Evolutionary conservation across 1,140 invertebrate species (phyloP).

Genomic region (Atta texana): DNA sequence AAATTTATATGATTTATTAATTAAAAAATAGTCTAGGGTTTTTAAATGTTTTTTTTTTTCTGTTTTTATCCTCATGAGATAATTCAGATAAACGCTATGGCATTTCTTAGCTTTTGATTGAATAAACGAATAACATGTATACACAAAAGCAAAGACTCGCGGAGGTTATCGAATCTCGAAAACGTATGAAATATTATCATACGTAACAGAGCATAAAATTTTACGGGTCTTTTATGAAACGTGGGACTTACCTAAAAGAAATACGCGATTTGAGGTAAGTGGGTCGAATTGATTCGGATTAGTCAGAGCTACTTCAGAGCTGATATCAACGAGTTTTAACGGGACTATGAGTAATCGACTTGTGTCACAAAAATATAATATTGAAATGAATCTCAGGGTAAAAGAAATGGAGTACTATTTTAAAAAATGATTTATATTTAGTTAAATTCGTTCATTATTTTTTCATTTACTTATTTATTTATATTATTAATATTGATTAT

Average conservation of each 20-base stretch:
- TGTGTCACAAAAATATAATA: conserved; percentile 63
- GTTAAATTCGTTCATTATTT: background rate
- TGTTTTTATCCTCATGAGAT: background rate
- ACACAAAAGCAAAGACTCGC: background rate
- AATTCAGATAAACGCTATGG: background rate
- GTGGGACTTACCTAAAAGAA: conserved; percentile 64
- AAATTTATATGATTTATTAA: background rate
- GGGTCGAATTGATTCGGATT: conserved; percentile 76
- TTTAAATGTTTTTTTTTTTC: background rate
- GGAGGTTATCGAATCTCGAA: conserved; percentile 24
- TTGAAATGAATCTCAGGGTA: conserved; percentile 17
- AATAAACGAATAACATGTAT: background rate
- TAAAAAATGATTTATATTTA: background rate
- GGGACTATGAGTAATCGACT: conserved; percentile 84
- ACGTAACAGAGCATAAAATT: conserved; percentile 68
- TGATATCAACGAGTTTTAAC: conserved; percentile 80
- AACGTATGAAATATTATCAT: conserved; percentile 50
- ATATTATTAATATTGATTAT: conserved; percentile 7
- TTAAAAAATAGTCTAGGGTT: background rate
- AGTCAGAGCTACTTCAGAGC: conserved; percentile 59
- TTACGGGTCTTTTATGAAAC: conserved; percentile 31
- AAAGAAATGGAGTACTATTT: background rate
- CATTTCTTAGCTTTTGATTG: background rate
- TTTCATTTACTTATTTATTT: background rate
- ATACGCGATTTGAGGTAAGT: conserved; percentile 70